Evolutionary conservation across 2,888 invertebrate species (phyloP).

Genomic region (Temnothorax unifasciatus): DNA sequence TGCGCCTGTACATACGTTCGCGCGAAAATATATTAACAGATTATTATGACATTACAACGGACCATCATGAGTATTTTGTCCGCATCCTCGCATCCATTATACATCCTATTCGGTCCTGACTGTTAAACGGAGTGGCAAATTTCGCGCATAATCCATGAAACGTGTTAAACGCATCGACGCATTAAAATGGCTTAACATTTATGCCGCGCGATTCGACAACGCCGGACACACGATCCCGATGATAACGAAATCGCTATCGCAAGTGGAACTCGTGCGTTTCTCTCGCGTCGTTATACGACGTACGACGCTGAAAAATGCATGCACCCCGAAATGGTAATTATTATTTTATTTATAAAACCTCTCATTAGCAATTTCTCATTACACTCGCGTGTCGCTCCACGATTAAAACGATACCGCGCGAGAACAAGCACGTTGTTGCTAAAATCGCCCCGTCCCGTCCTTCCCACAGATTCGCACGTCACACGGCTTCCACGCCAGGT

Average conservation of each 20-base stretch:
- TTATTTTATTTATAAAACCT: slow-evolving; percentile 41
- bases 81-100: slow-evolving; percentile 49
- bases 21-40: slow-evolving; percentile 86
- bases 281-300: neutral
- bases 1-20: slow-evolving; percentile 85
- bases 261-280: neutral
- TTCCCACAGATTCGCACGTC: slow-evolving; percentile 56
- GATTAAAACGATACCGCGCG: slow-evolving; percentile 56
- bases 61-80: slow-evolving; percentile 63
- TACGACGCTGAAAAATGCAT: neutral
- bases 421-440: slow-evolving; percentile 37
- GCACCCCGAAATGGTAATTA: slow-evolving; percentile 3
- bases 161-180: slow-evolving; percentile 52
- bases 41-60: slow-evolving; percentile 83
- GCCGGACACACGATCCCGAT: slow-evolving; percentile 23
- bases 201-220: slow-evolving; percentile 42
- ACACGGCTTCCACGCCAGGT: slow-evolving; percentile 43
- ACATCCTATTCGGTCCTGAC: slow-evolving; percentile 48
- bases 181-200: slow-evolving; percentile 57
- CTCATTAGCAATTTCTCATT: slow-evolving; percentile 49
- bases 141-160: slow-evolving; percentile 49
- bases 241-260: slow-evolving; percentile 30
- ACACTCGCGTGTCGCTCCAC: slow-evolving; percentile 38
- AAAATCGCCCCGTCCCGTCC: slow-evolving; percentile 30
- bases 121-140: slow-evolving; percentile 58